Percentiles rank a stretch among this genome's conserved stretches.
Conservation (phyloP, 2,113 vertebrate genomes). For the Scolopax mira region DNA sequence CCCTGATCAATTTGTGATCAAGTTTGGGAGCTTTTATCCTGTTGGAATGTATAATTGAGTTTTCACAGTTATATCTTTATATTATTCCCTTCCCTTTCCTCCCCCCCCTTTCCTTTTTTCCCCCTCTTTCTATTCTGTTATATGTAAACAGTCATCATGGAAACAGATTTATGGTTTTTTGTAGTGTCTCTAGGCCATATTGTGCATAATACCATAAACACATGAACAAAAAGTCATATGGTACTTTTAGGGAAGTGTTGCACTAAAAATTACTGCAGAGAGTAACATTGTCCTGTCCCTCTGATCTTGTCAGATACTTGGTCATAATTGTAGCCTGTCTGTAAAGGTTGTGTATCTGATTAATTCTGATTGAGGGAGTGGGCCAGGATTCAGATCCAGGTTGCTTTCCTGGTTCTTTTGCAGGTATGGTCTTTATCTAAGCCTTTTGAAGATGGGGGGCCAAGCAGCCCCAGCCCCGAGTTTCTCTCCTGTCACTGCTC, state of each 20-base stretch:
- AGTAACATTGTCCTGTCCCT: not conserved
- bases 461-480: not conserved
- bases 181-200: not conserved
- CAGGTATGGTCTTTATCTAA: not conserved
- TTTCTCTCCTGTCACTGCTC: not conserved
- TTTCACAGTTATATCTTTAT: not conserved
- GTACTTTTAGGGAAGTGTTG: not conserved
- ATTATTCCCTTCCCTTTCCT: not conserved
- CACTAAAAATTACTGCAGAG: not conserved
- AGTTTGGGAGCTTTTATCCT: conserved; percentile 35
- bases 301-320: not conserved
- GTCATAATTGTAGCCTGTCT: not conserved
- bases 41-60: not conserved
- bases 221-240: not conserved
- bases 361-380: not conserved
- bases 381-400: not conserved
- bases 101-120: not conserved
- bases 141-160: not conserved
- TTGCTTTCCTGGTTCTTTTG: not conserved
- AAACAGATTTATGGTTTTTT: not conserved
- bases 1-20: conserved; percentile 27
- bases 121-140: not conserved
- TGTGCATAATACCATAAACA: not conserved
- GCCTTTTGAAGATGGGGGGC: not conserved
- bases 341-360: not conserved